Conservation (phyloP, 2,113 vertebrate genomes). For the Phylloscopus trochiloides region DNA sequence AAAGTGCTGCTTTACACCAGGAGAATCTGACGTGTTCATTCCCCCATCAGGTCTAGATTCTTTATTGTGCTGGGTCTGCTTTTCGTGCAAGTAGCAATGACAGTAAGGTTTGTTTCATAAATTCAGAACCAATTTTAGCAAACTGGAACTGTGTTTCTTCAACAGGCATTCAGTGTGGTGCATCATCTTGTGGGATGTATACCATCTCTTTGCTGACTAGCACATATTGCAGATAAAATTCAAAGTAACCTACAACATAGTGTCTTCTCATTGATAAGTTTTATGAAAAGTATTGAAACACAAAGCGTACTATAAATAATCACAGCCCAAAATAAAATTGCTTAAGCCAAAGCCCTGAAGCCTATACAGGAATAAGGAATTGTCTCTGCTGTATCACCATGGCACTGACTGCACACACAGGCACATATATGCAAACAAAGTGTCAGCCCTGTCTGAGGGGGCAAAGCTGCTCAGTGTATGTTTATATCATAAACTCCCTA, state of each 20-base stretch:
- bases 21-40: not conserved
- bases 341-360: constrained; percentile 5
- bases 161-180: not conserved
- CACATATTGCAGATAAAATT: not conserved
- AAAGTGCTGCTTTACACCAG: not conserved
- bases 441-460: rapidly evolving
- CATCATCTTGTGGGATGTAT: not conserved
- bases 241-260: not conserved
- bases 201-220: not conserved
- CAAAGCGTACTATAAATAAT: constrained; percentile 5
- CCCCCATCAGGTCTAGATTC: not conserved
- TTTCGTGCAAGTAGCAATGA: not conserved
- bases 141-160: not conserved
- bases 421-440: rapidly evolving
- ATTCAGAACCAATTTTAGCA: not conserved
- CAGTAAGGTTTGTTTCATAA: not conserved
- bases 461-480: not conserved
- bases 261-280: not conserved
- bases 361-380: not conserved
- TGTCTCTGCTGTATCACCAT: not conserved
- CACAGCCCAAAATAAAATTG: not conserved
- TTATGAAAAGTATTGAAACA: constrained; percentile 42
- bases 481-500: not conserved
- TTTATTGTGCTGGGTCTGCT: not conserved
- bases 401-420: rapidly evolving